A percentile compares a stretch with the other conserved stretches of the same genome.
phyloP scores from a whole-genome alignment of 1,140 invertebrate genomes.

The Zaprionus capensis region DNA sequence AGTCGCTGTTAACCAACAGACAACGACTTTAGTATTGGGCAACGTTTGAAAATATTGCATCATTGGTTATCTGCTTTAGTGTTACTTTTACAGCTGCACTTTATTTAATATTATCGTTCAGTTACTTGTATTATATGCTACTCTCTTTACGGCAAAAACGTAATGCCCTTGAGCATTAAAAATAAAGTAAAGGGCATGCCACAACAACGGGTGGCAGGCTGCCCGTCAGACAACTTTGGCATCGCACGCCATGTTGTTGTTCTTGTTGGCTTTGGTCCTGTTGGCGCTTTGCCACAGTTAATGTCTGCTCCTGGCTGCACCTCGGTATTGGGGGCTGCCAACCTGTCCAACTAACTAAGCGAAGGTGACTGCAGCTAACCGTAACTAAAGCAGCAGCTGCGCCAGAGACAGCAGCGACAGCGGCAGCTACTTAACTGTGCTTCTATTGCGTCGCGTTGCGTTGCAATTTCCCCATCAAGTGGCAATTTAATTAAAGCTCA shows the following conservation, averaged over 20 bases:
- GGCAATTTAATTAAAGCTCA: constrained; percentile 53
- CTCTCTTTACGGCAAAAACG: background rate
- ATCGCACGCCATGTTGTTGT: constrained; percentile 5
- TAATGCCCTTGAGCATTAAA: background rate
- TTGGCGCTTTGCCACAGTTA: constrained; percentile 44
- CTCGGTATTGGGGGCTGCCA: constrained; percentile 6
- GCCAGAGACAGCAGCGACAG: background rate
- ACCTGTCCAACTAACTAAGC: constrained; percentile 17
- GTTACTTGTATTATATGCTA: background rate
- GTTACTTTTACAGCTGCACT: background rate
- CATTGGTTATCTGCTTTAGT: background rate
- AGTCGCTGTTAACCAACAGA: background rate
- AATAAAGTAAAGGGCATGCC: constrained; percentile 5
- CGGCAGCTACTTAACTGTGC: constrained; percentile 18
- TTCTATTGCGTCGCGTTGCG: constrained; percentile 4
- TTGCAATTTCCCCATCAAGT: constrained; percentile 6
- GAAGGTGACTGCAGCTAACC: constrained; percentile 14
- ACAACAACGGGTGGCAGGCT: background rate
- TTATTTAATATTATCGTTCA: constrained; percentile 1
- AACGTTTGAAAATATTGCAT: background rate
- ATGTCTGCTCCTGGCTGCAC: constrained; percentile 27
- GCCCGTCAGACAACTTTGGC: constrained; percentile 27
- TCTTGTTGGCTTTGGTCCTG: constrained; percentile 8
- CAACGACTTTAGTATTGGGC: background rate
- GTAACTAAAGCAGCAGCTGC: constrained; percentile 8